Evolutionary conservation across 2,888 invertebrate genomes (phyloP), one percentile per base, ranked within the genome.

Genomic region (Eledona agricola): DNA sequence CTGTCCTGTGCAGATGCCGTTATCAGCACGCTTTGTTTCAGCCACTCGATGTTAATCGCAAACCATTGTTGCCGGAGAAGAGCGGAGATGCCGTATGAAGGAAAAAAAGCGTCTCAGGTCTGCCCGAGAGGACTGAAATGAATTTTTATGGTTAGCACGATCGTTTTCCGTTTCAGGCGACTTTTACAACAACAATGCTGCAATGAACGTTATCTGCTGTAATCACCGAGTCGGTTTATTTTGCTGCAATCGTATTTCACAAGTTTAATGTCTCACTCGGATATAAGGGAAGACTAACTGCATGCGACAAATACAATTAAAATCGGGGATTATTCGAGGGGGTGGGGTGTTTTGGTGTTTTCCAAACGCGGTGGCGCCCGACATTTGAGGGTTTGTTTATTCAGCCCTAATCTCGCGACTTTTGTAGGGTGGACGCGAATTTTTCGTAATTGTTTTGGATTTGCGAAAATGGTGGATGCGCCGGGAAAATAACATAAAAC

Each of bases 21-120:
- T 72, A 72, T 71, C 71, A 67, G 65, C 57, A 58, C 51, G 57
- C 74, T 75, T 74, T 75, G 73, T 75, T 73, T 73, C 72, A 71
- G 65, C 64, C 69, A 65, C 64, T 71, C 69, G 66, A 73, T 72
- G 73, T 69, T 75, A 74, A 75, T 75, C 72, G 72, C 65, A 59
- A 63, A 58, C 69, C 63, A 72, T 74, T 74, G 73, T 74, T 63
- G 63, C 57, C 43, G 58, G 51, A 58, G 55, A 69, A 64, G 65
- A 63, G 65, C 62, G 60, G 65, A 61, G 65, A 67, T 65, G 65
- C 51, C 61, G 57, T 26, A 26, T n/a, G 16, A 12, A 13, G 4
- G 19, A 19, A 43, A 43, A 32, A 29, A 29, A 43, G 10, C 31
- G 31, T 13, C 16, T 31, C 16, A 3, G 43, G n/a, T n/a, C n/a